A percentile compares a stretch with the other conserved stretches of the same genome.
Evolutionary conservation across 2,888 invertebrate genomes (phyloP).

Genomic region (Autographa pulchrina): DNA sequence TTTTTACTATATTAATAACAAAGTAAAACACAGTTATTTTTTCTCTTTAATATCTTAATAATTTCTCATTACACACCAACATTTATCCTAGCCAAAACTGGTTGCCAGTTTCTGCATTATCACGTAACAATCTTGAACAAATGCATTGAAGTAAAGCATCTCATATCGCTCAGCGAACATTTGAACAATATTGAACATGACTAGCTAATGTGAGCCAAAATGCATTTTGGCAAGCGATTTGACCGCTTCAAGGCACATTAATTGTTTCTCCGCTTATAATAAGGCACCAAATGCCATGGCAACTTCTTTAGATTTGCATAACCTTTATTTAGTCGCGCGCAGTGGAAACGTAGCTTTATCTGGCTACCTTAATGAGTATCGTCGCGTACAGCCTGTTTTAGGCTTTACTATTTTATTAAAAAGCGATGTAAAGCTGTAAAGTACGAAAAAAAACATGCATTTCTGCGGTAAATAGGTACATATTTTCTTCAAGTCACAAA

Average conservation of each 20-base stretch:
- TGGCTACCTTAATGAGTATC: constrained; percentile 47
- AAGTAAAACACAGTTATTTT: too few relatives aligned
- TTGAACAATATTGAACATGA: constrained; percentile 1
- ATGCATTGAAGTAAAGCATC: neutral
- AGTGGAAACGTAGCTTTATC: constrained; percentile 20
- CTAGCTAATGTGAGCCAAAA: neutral
- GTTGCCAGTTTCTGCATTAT: neutral
- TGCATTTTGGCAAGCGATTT: too few relatives aligned
- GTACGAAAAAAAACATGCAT: too few relatives aligned
- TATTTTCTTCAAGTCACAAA: too few relatives aligned
- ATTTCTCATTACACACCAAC: neutral
- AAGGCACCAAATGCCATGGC: neutral
- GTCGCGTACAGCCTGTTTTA: constrained; percentile 40
- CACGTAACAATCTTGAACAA: neutral
- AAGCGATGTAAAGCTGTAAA: neutral
- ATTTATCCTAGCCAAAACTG: neutral
- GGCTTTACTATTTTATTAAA: constrained; percentile 26
- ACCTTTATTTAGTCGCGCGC: neutral
- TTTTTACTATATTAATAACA: too few relatives aligned
- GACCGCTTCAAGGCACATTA: neutral
- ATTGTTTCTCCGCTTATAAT: neutral
- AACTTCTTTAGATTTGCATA: neutral
- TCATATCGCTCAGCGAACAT: neutral
- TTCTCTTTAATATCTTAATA: neutral
- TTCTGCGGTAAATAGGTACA: too few relatives aligned